Percentiles rank a stretch among this genome's conserved stretches.
phyloP scores from a whole-genome alignment of 2,797 vertebrate species.

The Poeciliopsis turneri region DNA sequence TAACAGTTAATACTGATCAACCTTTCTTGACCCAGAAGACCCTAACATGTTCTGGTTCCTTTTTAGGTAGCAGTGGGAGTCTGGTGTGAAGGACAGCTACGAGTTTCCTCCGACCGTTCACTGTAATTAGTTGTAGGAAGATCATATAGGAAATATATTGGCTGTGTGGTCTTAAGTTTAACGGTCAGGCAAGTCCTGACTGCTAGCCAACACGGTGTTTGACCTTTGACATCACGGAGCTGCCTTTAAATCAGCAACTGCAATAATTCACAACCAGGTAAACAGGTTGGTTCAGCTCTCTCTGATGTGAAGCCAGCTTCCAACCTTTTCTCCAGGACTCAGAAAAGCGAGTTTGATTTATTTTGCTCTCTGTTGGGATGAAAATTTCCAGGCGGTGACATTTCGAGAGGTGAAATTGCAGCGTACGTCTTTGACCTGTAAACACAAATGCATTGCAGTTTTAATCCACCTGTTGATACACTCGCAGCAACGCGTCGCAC shows the following conservation, averaged over 20 bases:
- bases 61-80: background rate
- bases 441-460: conserved; percentile 30
- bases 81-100: background rate
- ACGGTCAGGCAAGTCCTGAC: background rate
- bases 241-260: background rate
- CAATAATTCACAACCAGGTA: conserved; percentile 17
- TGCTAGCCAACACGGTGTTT: background rate
- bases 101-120: background rate
- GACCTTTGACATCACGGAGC: background rate
- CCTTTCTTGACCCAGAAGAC: background rate
- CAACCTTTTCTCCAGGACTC: conserved; percentile 27
- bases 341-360: conserved; percentile 39
- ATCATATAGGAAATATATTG: background rate
- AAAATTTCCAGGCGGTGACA: conserved; percentile 39
- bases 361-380: conserved; percentile 31
- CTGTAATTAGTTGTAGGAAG: background rate
- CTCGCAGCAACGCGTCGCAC: conserved; percentile 33
- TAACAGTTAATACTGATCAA: background rate
- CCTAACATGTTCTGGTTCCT: background rate
- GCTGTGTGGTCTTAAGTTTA: background rate
- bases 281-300: background rate
- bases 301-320: conserved; percentile 13
- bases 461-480: conserved; percentile 37
- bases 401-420: conserved; percentile 48
- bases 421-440: conserved; percentile 40